Base-by-base conservation (phyloP, 1,140 invertebrate species). In the Plectrocnemia conspersa region DNA sequence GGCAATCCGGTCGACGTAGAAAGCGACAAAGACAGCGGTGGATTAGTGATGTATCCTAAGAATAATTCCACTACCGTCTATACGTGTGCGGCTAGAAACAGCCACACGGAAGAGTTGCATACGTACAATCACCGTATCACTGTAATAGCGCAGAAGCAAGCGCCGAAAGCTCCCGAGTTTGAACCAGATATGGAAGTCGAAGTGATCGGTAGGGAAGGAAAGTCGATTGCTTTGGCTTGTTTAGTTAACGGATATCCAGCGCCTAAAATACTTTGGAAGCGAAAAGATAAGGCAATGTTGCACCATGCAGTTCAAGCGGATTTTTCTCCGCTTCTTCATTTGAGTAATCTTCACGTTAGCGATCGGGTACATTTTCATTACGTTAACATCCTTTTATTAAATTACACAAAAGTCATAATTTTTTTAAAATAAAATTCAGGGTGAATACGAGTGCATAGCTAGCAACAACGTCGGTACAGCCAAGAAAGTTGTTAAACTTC, bases 231-330 rank as follows among this genome's bases (percentile, higher is more conserved):
- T 0, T 61, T 86, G 32, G 82, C 83, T 65, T 87, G 85, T 64
- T 81, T 78, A 1, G 81, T 68, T 0, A 75, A 76, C 6, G 83
- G 82, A 1, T 75, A 75, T 49, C 83, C 83, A 0, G 70, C 77
- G 0, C 82, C 84, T 0, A 64, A 60, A 3, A 73, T 83, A 2
- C 71, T 68, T 0, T 86, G 83, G 83, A 72, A 65, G 0, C 78
- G 76, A 52, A 11, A 41, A 2, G 64, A 77, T 1, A 77, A 76
- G 1, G 66, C 69, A 4, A 22, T 56, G 0, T 54, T 79, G 15
- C 74, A 47, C 0, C 61, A 66, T 7, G 69, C 69, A 0, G n/a
- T n/a, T n/a, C 40, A 16, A 9, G 11, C 3, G 19, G 32, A 3
- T 3, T 19, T 29, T 27, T 36, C 40, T 3, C 33, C 33, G 2